These are phyloP conservation scores for Pinctada fucata DNA, from an alignment of 2,888 invertebrate genomes.

Conservation along the genomic window DNA sequence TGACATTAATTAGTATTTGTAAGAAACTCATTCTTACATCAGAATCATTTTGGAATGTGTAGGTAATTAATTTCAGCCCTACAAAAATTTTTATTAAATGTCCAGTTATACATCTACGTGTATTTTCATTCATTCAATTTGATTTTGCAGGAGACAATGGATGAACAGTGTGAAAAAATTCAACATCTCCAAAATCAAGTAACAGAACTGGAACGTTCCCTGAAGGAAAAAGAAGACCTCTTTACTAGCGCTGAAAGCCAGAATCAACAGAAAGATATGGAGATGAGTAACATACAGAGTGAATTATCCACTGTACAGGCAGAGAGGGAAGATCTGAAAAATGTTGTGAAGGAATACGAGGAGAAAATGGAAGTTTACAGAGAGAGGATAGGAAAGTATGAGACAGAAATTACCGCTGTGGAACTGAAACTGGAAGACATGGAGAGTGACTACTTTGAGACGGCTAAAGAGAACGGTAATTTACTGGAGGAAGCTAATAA, in stretches of 20 bases:
- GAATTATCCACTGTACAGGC: neutral
- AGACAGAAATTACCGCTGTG: neutral
- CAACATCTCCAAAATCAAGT: neutral
- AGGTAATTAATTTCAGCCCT: too few relatives aligned
- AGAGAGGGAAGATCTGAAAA: neutral
- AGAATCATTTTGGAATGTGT: too few relatives aligned
- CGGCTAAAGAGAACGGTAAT: neutral
- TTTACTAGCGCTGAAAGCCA: too few relatives aligned
- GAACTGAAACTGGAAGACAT: conserved; percentile 14
- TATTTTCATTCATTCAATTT: too few relatives aligned
- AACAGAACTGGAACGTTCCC: neutral
- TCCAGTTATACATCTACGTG: too few relatives aligned
- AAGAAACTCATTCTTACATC: too few relatives aligned
- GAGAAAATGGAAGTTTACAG: conserved; percentile 12
- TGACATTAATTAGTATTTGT: too few relatives aligned
- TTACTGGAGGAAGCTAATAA: neutral
- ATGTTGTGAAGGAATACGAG: neutral
- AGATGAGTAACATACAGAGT: conserved; percentile 3
- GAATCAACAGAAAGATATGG: conserved; percentile 1
- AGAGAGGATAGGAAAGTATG: neutral
- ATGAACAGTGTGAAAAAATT: neutral
- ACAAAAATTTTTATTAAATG: too few relatives aligned
- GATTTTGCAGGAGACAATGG: neutral
- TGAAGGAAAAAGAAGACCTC: neutral
- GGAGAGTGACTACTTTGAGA: conserved; percentile 8